phyloP scores from a whole-genome alignment of 2,888 invertebrate genomes.

The Lithophane socia region DNA sequence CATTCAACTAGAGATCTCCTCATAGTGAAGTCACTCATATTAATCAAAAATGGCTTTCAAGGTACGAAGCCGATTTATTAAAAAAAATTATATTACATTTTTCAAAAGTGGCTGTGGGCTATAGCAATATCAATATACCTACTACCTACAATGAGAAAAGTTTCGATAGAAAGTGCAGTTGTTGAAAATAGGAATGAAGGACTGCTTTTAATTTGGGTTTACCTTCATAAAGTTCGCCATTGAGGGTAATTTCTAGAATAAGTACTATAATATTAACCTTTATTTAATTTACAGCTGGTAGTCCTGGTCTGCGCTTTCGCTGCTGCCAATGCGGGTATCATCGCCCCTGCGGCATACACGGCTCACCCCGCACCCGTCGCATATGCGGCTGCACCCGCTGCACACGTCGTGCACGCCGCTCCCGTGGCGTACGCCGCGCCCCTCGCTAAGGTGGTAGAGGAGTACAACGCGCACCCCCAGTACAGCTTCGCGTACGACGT shows the following conservation, averaged over 20 bases:
- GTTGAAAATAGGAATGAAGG: background rate
- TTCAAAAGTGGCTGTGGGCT: background rate
- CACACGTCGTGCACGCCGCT: conserved; percentile 26
- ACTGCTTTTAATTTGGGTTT: background rate
- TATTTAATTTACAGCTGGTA: conserved; percentile 74
- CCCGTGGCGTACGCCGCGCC: conserved; percentile 46
- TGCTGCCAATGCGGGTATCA: conserved; percentile 78
- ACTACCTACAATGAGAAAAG: background rate
- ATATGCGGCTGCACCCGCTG: conserved; percentile 63
- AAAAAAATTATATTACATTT: background rate
- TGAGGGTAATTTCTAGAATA: background rate
- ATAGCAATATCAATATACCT: background rate
- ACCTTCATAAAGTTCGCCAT: background rate
- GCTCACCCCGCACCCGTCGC: conserved; percentile 75
- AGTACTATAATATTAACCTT: background rate
- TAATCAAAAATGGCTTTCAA: conserved; percentile 84
- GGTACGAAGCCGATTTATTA: conserved; percentile 70
- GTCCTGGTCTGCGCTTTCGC: conserved; percentile 81
- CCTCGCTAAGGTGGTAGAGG: conserved; percentile 74
- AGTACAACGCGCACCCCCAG: conserved; percentile 77
- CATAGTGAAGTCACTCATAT: conserved; percentile 79
- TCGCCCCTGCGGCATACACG: conserved; percentile 76
- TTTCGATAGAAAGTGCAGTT: background rate
- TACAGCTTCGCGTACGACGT: conserved; percentile 87
- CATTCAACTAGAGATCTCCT: conserved; percentile 84